Conservation (phyloP, 2,888 invertebrate species). For the Alloplasta piceator region DNA sequence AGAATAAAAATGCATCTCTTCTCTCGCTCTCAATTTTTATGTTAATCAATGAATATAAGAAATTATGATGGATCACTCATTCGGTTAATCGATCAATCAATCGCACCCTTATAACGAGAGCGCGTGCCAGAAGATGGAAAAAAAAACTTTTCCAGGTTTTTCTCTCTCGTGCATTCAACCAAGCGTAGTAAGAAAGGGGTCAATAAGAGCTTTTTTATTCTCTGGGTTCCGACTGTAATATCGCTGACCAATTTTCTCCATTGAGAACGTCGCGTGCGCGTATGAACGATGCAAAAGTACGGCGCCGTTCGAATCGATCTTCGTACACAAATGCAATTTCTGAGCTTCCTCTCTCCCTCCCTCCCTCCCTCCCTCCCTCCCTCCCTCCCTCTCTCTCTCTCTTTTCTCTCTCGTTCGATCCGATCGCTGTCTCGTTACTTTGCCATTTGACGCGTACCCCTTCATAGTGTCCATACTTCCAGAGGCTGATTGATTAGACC, state of each 20-base stretch:
- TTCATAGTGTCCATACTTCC: neutral
- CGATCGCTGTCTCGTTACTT: neutral
- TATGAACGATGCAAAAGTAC: constrained; percentile 10
- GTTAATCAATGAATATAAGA: neutral
- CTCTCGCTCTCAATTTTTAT: too few species aligned
- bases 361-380: neutral
- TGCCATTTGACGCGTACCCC: constrained; percentile 3
- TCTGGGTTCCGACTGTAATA: too few species aligned
- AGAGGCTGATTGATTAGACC: neutral
- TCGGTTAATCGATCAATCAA: constrained; percentile 23
- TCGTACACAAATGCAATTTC: constrained; percentile 8
- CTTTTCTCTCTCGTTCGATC: constrained; percentile 16
- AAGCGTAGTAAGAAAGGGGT: neutral
- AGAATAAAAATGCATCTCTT: neutral
- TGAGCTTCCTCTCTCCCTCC: constrained; percentile 20
- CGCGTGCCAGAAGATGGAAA: neutral
- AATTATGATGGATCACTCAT: constrained; percentile 1
- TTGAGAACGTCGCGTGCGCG: neutral
- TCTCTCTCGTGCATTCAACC: neutral
- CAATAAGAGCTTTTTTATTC: neutral
- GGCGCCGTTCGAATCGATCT: constrained; percentile 42
- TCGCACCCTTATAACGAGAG: constrained; percentile 5
- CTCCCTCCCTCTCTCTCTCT: neutral
- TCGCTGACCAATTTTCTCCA: constrained; percentile 1
- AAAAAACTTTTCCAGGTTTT: constrained; percentile 15